phyloP scores from a whole-genome alignment of 64 coral and sea anemone species.

The Porites lutea region DNA sequence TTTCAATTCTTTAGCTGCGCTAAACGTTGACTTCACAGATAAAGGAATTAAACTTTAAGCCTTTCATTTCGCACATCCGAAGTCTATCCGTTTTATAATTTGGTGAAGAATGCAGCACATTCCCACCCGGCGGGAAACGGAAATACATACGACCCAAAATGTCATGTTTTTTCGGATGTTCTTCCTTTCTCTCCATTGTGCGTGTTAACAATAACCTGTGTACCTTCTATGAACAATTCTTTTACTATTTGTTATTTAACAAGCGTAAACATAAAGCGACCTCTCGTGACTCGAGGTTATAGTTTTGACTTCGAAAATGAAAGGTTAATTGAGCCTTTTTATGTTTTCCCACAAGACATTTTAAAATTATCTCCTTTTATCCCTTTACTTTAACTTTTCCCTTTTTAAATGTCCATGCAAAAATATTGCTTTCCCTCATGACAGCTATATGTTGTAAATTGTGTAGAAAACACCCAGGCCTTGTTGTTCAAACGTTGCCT shows the following conservation, averaged over 20 bases:
- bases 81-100: slow-evolving; percentile 9
- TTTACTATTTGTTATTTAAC: too few species aligned
- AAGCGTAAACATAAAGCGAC: too few species aligned
- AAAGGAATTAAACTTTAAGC: background rate
- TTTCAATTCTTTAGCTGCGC: background rate
- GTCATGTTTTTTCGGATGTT: too few species aligned
- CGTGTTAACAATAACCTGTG: too few species aligned
- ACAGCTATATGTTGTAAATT: background rate
- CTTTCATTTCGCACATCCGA: background rate
- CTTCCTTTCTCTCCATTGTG: too few species aligned
- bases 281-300: too few species aligned
- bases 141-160: background rate
- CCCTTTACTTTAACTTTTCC: background rate
- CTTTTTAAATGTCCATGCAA: background rate
- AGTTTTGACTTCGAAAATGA: background rate
- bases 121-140: background rate
- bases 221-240: too few species aligned
- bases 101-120: slow-evolving; percentile 2
- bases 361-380: background rate
- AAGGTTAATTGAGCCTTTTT: background rate
- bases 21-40: background rate
- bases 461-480: too few species aligned
- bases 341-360: background rate
- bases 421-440: background rate
- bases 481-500: too few species aligned